A percentile compares a stretch with the other conserved stretches of the same genome.
Conservation (phyloP, 2,113 vertebrate species). For the Aegotheles bennettii region DNA sequence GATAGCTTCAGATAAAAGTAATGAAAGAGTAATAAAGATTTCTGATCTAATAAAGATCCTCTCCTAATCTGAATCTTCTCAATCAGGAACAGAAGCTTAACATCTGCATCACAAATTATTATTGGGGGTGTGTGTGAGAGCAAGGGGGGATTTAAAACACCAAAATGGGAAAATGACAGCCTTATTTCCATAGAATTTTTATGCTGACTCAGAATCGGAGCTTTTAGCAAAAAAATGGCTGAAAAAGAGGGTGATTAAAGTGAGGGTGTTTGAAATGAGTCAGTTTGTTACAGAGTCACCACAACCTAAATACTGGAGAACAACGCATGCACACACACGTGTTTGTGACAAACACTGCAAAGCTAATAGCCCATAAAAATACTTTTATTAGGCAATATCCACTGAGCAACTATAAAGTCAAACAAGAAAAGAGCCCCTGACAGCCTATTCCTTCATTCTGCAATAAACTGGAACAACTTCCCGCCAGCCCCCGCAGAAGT, state of each 20-base stretch:
- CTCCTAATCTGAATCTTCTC: neutral
- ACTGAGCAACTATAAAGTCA: neutral
- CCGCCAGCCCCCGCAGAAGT: neutral
- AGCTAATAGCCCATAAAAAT: neutral
- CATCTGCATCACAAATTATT: neutral
- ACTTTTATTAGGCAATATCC: neutral
- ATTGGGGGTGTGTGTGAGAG: too few relatives aligned
- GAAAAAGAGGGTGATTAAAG: neutral
- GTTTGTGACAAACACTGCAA: neutral
- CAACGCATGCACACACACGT: rapidly evolving
- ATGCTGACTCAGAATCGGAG: neutral
- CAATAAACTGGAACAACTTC: neutral
- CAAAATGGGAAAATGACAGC: neutral
- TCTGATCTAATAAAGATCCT: neutral
- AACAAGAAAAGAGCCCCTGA: neutral
- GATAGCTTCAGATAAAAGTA: neutral
- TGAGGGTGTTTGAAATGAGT: neutral
- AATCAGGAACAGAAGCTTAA: neutral
- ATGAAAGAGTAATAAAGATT: neutral
- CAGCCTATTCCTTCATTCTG: neutral
- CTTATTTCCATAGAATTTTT: neutral
- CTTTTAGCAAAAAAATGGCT: neutral
- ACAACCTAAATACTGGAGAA: neutral
- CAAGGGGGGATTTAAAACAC: neutral
- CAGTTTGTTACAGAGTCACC: neutral